Evolutionary conservation across 1,140 invertebrate genomes (phyloP).

Genomic region (Lasioglossum albipes): DNA sequence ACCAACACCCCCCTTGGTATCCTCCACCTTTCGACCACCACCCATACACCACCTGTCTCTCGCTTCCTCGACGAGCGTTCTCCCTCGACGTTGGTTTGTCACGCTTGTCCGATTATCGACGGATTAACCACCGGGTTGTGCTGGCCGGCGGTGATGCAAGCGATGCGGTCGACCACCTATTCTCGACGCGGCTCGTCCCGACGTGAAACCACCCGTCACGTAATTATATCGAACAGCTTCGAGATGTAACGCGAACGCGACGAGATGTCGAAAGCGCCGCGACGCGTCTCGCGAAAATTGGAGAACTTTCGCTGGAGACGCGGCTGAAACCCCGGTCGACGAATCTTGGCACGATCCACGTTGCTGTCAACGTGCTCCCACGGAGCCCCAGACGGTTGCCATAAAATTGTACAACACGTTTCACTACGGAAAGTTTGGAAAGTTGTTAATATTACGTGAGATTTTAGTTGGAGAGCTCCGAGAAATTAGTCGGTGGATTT

Average conservation of each 20-base stretch:
- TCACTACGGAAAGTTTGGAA: no score
- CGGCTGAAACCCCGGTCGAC: no score
- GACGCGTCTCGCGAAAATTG: not conserved
- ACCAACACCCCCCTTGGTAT: no score
- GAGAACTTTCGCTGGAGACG: not conserved
- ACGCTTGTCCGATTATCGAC: slow-evolving; percentile 62
- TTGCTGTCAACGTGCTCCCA: no score
- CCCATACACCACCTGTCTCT: no score
- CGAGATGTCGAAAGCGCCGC: not conserved
- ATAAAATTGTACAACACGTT: no score
- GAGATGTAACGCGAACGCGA: not conserved
- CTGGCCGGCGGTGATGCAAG: slow-evolving; percentile 20
- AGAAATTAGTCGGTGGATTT: no score
- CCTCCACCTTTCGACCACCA: not conserved
- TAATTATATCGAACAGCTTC: slow-evolving; percentile 9
- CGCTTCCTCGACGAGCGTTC: not conserved
- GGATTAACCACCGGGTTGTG: slow-evolving; percentile 57
- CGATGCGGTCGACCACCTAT: slow-evolving; percentile 23
- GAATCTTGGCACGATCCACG: no score
- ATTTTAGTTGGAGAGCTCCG: no score
- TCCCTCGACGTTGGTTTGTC: slow-evolving; percentile 47
- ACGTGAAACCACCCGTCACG: not conserved
- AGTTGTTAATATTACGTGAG: no score
- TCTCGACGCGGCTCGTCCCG: not conserved
- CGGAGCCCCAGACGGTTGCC: no score